Evolutionary conservation across 2,797 vertebrate genomes (phyloP).

Genomic region (Sebastes elongatus): DNA sequence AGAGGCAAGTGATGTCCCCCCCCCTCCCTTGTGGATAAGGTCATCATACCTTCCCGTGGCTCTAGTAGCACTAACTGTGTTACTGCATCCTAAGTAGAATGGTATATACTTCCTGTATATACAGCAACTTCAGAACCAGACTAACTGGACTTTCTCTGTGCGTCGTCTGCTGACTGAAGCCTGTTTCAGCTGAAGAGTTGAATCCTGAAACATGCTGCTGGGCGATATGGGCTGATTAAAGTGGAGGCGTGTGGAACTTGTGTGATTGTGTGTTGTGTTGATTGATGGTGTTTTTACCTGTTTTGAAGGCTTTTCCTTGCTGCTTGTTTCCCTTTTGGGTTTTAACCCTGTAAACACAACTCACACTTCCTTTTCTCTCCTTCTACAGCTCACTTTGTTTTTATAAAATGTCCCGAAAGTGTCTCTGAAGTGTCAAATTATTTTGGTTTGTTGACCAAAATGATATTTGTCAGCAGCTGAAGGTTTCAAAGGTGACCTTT

Average conservation of each 20-base stretch:
- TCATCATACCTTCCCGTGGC: neutral
- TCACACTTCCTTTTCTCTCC: neutral
- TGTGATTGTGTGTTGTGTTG: slow-evolving; percentile 32
- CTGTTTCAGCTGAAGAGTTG: slow-evolving; percentile 2
- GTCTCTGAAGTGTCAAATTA: slow-evolving; percentile 38
- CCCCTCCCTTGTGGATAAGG: neutral
- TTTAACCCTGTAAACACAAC: slow-evolving; percentile 30
- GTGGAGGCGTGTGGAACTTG: slow-evolving; percentile 13
- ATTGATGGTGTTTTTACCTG: slow-evolving; percentile 43
- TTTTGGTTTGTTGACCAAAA: slow-evolving; percentile 7
- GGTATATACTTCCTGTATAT: neutral
- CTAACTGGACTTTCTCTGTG: neutral
- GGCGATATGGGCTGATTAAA: slow-evolving; percentile 16
- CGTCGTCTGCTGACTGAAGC: neutral
- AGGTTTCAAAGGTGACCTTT: slow-evolving; percentile 41
- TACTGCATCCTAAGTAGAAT: neutral
- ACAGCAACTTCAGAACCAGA: neutral
- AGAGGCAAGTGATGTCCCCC: neutral
- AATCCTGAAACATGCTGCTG: slow-evolving; percentile 2
- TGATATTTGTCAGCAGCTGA: slow-evolving; percentile 50
- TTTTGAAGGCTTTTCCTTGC: slow-evolving; percentile 31
- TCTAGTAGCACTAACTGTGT: neutral
- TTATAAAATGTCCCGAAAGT: slow-evolving; percentile 36
- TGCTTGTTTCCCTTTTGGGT: neutral
- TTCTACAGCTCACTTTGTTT: slow-evolving; percentile 2